phyloP scores from a whole-genome alignment of 2,888 invertebrate genomes.

The Subacronicta megacephala region DNA sequence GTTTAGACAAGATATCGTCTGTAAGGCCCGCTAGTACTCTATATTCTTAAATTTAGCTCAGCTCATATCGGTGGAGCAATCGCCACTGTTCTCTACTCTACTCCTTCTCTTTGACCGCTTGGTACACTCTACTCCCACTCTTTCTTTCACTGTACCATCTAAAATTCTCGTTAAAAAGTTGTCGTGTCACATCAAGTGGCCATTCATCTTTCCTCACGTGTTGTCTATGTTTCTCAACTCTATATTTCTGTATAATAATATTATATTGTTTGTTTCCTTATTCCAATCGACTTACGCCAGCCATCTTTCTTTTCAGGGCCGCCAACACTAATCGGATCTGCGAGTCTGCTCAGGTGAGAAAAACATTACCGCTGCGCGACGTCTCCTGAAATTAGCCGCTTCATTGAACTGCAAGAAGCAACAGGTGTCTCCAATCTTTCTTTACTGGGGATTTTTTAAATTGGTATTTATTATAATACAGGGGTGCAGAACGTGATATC shows the following conservation, averaged over 20 bases:
- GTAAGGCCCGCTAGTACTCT: too few relatives aligned
- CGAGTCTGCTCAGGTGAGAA: slow-evolving; percentile 21
- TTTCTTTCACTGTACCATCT: too few relatives aligned
- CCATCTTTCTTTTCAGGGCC: slow-evolving; percentile 11
- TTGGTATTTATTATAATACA: not conserved
- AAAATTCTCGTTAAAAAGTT: too few relatives aligned
- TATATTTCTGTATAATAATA: not conserved
- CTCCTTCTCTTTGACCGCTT: too few relatives aligned
- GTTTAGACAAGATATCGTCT: too few relatives aligned
- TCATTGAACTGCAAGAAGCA: slow-evolving; percentile 21
- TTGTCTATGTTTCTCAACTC: too few relatives aligned
- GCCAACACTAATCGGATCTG: slow-evolving; percentile 34
- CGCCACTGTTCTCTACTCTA: too few relatives aligned
- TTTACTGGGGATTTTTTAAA: not conserved
- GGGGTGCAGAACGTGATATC: not conserved
- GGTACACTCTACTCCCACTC: too few relatives aligned
- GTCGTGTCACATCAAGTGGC: too few relatives aligned
- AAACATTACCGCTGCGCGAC: slow-evolving; percentile 23
- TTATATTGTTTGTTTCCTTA: slow-evolving; percentile 6
- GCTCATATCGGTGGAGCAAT: too few relatives aligned
- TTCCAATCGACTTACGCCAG: slow-evolving; percentile 23
- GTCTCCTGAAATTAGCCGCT: slow-evolving; percentile 25
- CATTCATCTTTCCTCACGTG: too few relatives aligned
- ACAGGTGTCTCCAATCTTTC: slow-evolving; percentile 30
- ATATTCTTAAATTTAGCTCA: too few relatives aligned